Conservation (phyloP, 1,140 invertebrate species). For the Drosophila tristis region DNA sequence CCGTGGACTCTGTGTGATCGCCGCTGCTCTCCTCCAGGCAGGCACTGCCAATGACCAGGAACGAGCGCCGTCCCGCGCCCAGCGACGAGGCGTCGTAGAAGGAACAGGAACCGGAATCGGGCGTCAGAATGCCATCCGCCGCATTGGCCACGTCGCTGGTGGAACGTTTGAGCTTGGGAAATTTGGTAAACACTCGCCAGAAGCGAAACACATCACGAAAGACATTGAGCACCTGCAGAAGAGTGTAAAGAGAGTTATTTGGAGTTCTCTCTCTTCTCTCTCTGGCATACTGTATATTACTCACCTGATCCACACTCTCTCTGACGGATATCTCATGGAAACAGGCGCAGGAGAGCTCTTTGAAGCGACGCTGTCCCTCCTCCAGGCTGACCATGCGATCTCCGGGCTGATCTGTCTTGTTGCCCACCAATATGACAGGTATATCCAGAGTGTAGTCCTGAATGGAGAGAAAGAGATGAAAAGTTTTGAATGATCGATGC, state of each 20-base stretch:
- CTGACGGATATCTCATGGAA: conserved; percentile 94
- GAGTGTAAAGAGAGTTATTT: neutral
- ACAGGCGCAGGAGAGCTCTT: conserved; percentile 91
- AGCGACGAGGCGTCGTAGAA: conserved; percentile 69
- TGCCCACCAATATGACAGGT: conserved; percentile 92
- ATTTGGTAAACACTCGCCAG: conserved; percentile 88
- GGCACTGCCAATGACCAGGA: conserved; percentile 69
- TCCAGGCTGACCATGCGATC: conserved; percentile 91
- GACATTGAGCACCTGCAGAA: conserved; percentile 87
- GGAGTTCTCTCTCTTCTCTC: too few species aligned
- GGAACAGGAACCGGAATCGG: conserved; percentile 70
- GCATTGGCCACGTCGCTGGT: conserved; percentile 85
- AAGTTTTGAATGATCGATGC: too few species aligned
- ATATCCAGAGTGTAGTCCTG: conserved; percentile 87
- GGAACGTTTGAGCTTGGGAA: conserved; percentile 86
- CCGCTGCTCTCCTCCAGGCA: conserved; percentile 72
- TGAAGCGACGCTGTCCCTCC: conserved; percentile 89
- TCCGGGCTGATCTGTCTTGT: conserved; percentile 90
- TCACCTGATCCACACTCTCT: conserved; percentile 91
- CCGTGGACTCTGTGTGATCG: conserved; percentile 74
- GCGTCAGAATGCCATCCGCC: conserved; percentile 60
- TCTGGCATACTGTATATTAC: neutral
- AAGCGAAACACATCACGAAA: conserved; percentile 89
- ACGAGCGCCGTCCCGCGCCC: conserved; percentile 69
- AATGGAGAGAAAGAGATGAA: conserved; percentile 26